Conservation (phyloP, 2,113 vertebrate genomes). For the Micronisus gabar region DNA sequence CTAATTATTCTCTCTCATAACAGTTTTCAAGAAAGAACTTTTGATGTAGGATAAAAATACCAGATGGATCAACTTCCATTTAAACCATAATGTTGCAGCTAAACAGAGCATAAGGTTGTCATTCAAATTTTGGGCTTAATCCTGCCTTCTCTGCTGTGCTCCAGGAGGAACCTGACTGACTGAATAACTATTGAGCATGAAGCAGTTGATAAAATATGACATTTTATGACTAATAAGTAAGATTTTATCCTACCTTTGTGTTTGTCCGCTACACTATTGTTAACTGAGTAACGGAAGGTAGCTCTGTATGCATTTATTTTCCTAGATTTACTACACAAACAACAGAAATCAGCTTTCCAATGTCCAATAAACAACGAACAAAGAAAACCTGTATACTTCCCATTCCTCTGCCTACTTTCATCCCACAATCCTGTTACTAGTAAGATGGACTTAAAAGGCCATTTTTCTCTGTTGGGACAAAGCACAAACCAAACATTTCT, state of each 20-base stretch:
- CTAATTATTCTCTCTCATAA: slow-evolving; percentile 3
- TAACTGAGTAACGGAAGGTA: background rate
- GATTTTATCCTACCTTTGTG: background rate
- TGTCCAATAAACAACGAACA: background rate
- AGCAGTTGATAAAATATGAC: background rate
- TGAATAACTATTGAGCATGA: background rate
- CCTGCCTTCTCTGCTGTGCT: background rate
- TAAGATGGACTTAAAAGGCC: background rate
- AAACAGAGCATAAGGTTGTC: slow-evolving; percentile 8
- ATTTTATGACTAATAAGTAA: background rate
- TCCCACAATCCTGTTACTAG: background rate
- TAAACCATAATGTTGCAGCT: background rate
- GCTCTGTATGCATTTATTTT: background rate
- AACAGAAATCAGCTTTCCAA: background rate
- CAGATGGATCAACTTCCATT: slow-evolving; percentile 15
- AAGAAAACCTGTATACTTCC: background rate
- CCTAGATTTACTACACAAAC: background rate
- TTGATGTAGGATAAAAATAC: background rate
- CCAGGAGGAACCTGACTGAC: background rate
- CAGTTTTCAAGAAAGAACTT: background rate
- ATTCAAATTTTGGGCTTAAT: slow-evolving; percentile 5
- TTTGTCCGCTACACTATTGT: background rate
- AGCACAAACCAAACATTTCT: background rate
- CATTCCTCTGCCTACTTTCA: background rate
- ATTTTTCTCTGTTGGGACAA: background rate